Percentiles rank a stretch among this genome's conserved stretches.
phyloP scores from a whole-genome alignment of 2,888 invertebrate species.

The Tricholauxania praeusta region DNA sequence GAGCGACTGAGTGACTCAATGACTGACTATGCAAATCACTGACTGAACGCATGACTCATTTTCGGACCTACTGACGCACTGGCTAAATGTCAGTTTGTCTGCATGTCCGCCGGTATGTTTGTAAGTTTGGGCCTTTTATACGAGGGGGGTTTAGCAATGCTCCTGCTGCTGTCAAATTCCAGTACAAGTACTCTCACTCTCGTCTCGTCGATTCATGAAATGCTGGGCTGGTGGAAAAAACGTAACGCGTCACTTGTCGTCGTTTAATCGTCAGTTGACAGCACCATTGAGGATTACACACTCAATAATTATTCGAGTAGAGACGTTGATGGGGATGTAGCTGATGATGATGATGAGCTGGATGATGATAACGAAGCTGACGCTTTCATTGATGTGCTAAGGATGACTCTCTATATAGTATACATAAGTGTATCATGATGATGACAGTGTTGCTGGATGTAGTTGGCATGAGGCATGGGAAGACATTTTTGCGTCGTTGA shows the following conservation, averaged over 20 bases:
- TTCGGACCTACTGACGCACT: neutral
- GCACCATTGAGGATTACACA: neutral
- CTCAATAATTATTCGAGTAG: no score
- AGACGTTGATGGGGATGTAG: neutral
- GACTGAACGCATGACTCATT: no score
- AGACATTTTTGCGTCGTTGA: neutral
- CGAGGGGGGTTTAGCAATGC: no score
- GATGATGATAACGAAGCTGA: neutral
- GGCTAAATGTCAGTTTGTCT: neutral
- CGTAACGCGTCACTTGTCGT: conserved; percentile 39
- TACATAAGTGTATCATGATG: neutral
- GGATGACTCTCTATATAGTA: neutral
- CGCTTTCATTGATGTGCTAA: neutral
- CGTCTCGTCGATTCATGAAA: neutral
- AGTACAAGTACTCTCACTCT: no score
- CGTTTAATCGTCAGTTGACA: conserved; percentile 35
- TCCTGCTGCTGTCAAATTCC: no score
- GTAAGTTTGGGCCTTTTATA: no score
- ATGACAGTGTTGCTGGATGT: neutral
- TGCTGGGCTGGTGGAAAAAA: conserved; percentile 26
- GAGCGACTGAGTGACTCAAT: no score
- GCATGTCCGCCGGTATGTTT: neutral
- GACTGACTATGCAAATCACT: no score
- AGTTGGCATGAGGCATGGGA: neutral
- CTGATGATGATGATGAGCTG: neutral